A percentile compares a stretch with the other conserved stretches of the same genome.
These are phyloP conservation scores for Misgurnus mizolepis DNA, from an alignment of 2,113 vertebrate species.

Conservation along the genomic window DNA sequence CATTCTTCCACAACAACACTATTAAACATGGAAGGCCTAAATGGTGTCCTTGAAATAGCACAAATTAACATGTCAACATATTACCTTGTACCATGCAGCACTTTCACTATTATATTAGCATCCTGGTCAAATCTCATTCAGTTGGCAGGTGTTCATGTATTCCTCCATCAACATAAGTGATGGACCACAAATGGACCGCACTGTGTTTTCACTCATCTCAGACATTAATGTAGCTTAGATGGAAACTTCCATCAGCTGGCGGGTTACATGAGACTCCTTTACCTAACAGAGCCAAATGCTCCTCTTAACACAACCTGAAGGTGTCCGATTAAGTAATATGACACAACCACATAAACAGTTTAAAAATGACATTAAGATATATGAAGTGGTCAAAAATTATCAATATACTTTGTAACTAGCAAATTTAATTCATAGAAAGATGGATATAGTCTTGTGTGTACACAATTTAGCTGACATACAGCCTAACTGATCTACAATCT, in stretches of 20 bases:
- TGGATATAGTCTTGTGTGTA: not conserved
- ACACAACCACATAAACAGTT: not conserved
- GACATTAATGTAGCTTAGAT: not conserved
- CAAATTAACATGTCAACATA: conserved; percentile 30
- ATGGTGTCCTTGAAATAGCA: conserved; percentile 43
- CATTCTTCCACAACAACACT: conserved; percentile 32
- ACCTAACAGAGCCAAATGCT: not conserved
- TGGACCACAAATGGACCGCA: conserved; percentile 5
- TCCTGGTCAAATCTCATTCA: not conserved
- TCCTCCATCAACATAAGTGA: not conserved
- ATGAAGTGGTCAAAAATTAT: not conserved
- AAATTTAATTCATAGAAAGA: not conserved
- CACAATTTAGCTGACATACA: not conserved
- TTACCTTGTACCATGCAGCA: not conserved
- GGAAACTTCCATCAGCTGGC: not conserved
- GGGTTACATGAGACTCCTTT: not conserved
- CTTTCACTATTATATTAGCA: not conserved
- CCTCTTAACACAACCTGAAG: not conserved
- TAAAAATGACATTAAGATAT: not conserved
- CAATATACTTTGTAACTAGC: too few species aligned
- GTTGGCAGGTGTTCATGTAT: not conserved
- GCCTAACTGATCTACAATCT: not conserved
- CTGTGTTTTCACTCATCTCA: not conserved
- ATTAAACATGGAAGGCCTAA: conserved; percentile 25
- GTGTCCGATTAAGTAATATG: not conserved